These are phyloP conservation scores for Arrhamphus sclerolepis DNA, from an alignment of 2,797 vertebrate species.

Conservation along the genomic window DNA sequence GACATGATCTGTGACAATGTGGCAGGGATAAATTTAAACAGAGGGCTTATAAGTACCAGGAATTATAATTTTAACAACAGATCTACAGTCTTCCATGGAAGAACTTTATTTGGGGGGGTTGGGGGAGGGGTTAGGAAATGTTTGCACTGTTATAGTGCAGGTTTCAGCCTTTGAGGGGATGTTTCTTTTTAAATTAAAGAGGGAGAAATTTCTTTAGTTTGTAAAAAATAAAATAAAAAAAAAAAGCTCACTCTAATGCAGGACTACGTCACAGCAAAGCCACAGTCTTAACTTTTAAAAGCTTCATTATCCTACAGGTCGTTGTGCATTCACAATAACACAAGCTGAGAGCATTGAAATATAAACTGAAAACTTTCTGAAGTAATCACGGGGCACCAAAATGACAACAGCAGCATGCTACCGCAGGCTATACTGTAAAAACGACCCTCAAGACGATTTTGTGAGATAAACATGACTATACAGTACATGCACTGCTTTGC, in stretches of 20 bases:
- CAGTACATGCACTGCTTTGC: constrained; percentile 59
- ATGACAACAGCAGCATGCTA: constrained; percentile 69
- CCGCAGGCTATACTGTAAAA: constrained; percentile 59
- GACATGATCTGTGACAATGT: constrained; percentile 53
- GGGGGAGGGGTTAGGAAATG: constrained; percentile 4
- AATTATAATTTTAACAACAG: constrained; percentile 37
- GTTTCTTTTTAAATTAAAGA: constrained; percentile 16
- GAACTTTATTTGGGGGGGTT: not conserved
- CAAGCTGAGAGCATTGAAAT: constrained; percentile 39
- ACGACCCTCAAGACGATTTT: constrained; percentile 52
- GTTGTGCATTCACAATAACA: constrained; percentile 46
- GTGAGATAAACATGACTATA: constrained; percentile 49
- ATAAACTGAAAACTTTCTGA: constrained; percentile 55
- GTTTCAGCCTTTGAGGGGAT: constrained; percentile 32
- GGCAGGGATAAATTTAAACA: constrained; percentile 7
- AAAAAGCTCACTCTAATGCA: constrained; percentile 40
- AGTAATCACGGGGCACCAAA: constrained; percentile 67
- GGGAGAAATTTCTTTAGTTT: constrained; percentile 21
- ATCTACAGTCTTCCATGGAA: constrained; percentile 68
- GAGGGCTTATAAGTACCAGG: constrained; percentile 40
- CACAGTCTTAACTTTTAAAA: constrained; percentile 34
- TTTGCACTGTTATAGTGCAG: constrained; percentile 44
- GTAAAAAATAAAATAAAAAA: too few species aligned
- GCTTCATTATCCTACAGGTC: constrained; percentile 59
- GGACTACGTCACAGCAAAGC: constrained; percentile 37